Conservation (phyloP, 2,888 invertebrate genomes). For the Pheosia gnoma region DNA sequence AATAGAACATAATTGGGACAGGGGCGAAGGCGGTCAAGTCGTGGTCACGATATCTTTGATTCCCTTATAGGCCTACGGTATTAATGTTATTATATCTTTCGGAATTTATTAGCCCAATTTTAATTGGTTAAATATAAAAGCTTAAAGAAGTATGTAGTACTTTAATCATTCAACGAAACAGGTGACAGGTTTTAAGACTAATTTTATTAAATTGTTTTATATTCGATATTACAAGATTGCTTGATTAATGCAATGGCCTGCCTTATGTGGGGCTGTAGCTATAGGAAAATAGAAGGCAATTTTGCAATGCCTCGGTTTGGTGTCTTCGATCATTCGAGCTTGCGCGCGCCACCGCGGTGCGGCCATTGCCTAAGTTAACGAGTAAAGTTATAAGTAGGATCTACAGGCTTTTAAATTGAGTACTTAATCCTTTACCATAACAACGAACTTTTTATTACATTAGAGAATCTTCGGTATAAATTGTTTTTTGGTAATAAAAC, state of each 20-base stretch:
- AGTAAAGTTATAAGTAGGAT: slow-evolving; percentile 48
- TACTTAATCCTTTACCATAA: slow-evolving; percentile 30
- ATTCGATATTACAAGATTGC: no score
- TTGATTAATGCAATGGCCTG: background rate
- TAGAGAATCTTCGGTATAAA: slow-evolving; percentile 10
- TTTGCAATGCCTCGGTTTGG: slow-evolving; percentile 1
- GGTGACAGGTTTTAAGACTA: no score
- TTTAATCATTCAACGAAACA: no score
- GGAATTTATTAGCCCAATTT: background rate
- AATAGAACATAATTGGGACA: background rate
- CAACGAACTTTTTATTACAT: slow-evolving; percentile 32
- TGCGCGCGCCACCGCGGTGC: slow-evolving; percentile 21
- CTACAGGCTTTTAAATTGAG: slow-evolving; percentile 37
- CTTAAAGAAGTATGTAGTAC: no score
- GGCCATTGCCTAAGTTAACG: slow-evolving; percentile 31
- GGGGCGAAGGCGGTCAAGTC: background rate
- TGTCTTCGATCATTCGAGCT: slow-evolving; percentile 23
- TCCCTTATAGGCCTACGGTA: background rate
- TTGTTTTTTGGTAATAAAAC: background rate
- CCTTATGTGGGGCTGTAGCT: background rate
- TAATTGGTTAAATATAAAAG: background rate
- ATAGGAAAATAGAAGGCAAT: slow-evolving; percentile 2
- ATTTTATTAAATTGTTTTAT: no score
- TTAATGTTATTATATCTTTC: background rate
- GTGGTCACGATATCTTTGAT: background rate